phyloP scores from a whole-genome alignment of 2,888 invertebrate genomes.

The Rhorus exstirpatorius region DNA sequence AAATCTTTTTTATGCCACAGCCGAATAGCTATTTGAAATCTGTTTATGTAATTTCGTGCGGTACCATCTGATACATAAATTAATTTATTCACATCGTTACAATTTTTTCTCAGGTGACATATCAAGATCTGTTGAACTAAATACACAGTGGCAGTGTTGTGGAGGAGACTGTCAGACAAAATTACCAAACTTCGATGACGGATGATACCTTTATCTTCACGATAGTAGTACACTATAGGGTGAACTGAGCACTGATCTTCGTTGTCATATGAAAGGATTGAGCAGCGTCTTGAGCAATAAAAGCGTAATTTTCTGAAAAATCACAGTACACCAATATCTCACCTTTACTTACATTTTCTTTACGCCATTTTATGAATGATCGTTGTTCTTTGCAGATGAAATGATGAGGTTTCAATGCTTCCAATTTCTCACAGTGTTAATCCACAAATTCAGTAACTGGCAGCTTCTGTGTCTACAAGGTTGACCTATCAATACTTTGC shows the following conservation, averaged over 20 bases:
- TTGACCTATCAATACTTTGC: no score
- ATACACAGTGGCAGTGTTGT: conserved; percentile 62
- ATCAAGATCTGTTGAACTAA: conserved; percentile 30
- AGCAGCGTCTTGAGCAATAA: conserved; percentile 59
- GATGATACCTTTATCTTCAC: conserved; percentile 13
- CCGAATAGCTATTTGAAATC: conserved; percentile 7
- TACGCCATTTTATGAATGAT: neutral
- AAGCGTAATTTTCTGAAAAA: conserved; percentile 55
- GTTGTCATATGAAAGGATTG: conserved; percentile 64
- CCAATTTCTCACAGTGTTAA: no score
- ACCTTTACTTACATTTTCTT: conserved; percentile 20
- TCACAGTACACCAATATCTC: conserved; percentile 45
- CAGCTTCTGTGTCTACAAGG: no score
- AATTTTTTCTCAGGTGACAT: neutral
- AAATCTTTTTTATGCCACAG: conserved; percentile 35
- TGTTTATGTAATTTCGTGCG: conserved; percentile 1
- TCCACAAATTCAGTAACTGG: no score
- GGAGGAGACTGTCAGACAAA: conserved; percentile 52
- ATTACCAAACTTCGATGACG: conserved; percentile 50
- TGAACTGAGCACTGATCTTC: conserved; percentile 60
- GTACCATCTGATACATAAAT: conserved; percentile 27
- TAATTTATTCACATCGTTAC: neutral
- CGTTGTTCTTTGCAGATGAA: conserved; percentile 55
- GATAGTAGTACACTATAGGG: conserved; percentile 64
- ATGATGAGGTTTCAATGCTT: conserved; percentile 47